A percentile compares a stretch with the other conserved stretches of the same genome.
Evolutionary conservation across 2,113 vertebrate species (phyloP).

Genomic region (Coturnix japonica): DNA sequence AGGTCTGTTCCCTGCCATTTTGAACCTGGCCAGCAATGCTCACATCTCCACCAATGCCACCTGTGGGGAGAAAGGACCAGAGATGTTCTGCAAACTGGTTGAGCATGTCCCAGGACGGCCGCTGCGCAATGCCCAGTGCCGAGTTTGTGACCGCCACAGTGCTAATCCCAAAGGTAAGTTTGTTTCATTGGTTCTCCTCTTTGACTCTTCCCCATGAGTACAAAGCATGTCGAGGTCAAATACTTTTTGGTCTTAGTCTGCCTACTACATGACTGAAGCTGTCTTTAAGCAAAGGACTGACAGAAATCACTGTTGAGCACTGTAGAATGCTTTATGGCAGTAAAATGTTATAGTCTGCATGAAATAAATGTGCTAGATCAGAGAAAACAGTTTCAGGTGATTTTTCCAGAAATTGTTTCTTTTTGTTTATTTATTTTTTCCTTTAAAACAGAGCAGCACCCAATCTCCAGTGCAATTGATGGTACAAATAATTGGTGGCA

Average conservation of each 20-base stretch:
- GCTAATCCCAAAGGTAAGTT: conserved; percentile 85
- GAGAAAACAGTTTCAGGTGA: neutral
- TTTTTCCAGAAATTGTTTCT: neutral
- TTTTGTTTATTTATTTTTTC: neutral
- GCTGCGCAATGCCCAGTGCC: conserved; percentile 89
- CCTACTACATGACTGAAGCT: accelerated
- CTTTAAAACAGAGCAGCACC: conserved; percentile 87
- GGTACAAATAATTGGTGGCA: conserved; percentile 99
- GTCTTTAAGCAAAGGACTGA: neutral
- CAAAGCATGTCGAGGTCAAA: neutral
- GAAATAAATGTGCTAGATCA: neutral
- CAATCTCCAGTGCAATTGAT: conserved; percentile 91
- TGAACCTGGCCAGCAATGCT: conserved; percentile 93
- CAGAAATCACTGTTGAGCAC: neutral
- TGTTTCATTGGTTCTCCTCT: neutral
- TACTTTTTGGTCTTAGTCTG: neutral
- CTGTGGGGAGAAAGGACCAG: conserved; percentile 87
- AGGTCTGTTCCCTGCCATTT: conserved; percentile 95
- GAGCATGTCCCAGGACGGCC: conserved; percentile 91
- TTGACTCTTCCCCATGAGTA: neutral
- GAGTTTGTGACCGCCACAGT: conserved; percentile 85
- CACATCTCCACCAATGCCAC: conserved; percentile 91
- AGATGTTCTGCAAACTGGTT: conserved; percentile 96
- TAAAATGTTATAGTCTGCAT: neutral
- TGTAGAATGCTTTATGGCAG: neutral